These are phyloP conservation scores for Crotophaga sulcirostris DNA, from an alignment of 2,113 vertebrate species.

Conservation along the genomic window DNA sequence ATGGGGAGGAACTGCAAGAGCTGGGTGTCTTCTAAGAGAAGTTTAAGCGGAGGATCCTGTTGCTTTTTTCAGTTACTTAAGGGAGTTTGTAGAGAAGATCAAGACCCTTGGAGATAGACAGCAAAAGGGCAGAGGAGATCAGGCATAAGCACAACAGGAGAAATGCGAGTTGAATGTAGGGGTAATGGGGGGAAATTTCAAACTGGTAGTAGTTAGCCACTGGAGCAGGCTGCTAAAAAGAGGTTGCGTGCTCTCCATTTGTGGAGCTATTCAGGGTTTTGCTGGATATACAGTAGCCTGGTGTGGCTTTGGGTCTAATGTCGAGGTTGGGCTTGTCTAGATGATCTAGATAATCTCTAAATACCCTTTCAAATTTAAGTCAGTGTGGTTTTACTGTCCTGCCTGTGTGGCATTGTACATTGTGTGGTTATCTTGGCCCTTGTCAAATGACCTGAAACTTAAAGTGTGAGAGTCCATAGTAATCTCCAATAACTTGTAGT, in stretches of 20 bases:
- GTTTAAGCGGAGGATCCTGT: fast-evolving
- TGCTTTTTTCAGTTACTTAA: background rate
- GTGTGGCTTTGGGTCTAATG: background rate
- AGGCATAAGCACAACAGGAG: background rate
- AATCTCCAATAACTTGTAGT: background rate
- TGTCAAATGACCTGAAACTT: background rate
- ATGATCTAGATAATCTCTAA: background rate
- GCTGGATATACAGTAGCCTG: background rate
- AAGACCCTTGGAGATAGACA: background rate
- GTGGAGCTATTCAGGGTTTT: background rate
- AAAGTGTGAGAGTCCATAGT: background rate
- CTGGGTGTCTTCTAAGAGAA: background rate
- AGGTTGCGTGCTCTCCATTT: background rate
- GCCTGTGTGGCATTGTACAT: background rate
- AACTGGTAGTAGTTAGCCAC: background rate
- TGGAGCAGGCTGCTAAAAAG: background rate
- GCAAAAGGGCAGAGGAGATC: fast-evolving
- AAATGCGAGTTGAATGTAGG: background rate
- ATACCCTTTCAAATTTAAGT: background rate
- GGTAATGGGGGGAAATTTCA: fast-evolving
- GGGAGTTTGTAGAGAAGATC: background rate
- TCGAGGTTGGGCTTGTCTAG: background rate
- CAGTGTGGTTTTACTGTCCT: background rate
- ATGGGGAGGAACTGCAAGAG: background rate
- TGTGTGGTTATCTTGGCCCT: background rate